Evolutionary conservation across 2,113 vertebrate genomes (phyloP), one percentile per base, ranked within the genome.

Genomic region (Ariopsis seemanni): DNA sequence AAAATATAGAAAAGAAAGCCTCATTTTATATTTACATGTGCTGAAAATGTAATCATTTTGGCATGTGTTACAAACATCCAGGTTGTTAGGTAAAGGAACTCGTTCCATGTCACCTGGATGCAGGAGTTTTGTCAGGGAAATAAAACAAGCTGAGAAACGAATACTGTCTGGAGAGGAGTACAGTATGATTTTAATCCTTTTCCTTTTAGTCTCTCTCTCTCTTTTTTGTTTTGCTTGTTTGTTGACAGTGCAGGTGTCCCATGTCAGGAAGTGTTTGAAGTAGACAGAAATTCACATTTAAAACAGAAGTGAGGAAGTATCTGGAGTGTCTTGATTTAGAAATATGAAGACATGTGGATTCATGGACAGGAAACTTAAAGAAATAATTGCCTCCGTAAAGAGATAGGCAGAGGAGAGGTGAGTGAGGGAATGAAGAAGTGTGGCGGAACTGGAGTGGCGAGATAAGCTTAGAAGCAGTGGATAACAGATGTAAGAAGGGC

Each of bases 161-260:
- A n/a, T n/a, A 78, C 42, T 50, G 20, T 20, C 8, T 75, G 42
- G 52, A 15, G 10, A 77, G 10, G 22, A 11, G 3, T 75, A 7
- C 15, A 78, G 22, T n/a, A 78, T 78, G 12, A 27, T 78, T 48
- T 75, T 22, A 77, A 77, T 14, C 74, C 11, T 25, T n/a, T 53
- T n/a, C 22, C 18, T 25, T 75, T 75, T 25, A 75, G 4, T 50
- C 42, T 22, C 9, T 71, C 27, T 69, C 11, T n/a, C 12, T 11
- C 22, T 65, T 25, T 63, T 30, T 14, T 14, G n/a, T 67, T 74
- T 22, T 53, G 22, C 22, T 7, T 52, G 22, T 12, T 86, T 89
- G 91, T 93, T 94, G 92, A 92, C 92, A 92, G 92, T 89, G 90
- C 92, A 92, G 92, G 91, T 95, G 93, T 93, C 93, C 91, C 91